Evolutionary conservation across 2,888 invertebrate genomes (phyloP).

Genomic region (Myopa tessellatipennis): DNA sequence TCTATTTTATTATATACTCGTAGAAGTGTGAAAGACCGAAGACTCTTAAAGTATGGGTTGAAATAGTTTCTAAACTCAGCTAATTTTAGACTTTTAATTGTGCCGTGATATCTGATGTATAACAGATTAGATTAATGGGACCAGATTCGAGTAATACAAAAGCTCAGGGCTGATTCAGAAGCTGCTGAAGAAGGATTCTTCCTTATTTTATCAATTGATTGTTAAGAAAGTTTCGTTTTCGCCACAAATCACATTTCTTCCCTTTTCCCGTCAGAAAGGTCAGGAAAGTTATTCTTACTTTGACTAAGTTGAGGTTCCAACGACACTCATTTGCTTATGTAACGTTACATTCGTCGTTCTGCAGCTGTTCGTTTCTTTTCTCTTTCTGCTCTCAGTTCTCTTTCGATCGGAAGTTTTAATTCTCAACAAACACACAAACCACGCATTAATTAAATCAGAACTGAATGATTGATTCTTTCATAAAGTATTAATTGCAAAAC

Average conservation of each 20-base stretch:
- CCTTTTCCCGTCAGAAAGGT: neutral
- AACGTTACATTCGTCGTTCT: neutral
- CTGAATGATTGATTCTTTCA: slow-evolving; percentile 2
- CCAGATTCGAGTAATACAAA: no score
- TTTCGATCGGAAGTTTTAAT: neutral
- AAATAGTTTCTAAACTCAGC: no score
- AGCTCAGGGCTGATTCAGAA: no score
- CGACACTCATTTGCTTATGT: neutral
- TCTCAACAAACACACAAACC: neutral
- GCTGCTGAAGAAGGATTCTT: no score
- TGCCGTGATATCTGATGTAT: no score
- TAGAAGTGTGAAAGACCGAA: no score
- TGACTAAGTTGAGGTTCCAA: neutral
- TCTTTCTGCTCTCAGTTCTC: neutral
- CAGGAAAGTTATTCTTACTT: neutral
- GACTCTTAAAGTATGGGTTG: no score
- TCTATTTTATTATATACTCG: no score
- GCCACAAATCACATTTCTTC: neutral
- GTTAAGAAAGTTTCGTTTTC: neutral
- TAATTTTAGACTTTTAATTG: no score
- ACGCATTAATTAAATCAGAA: neutral
- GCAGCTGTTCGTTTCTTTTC: neutral
- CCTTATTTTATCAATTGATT: no score
- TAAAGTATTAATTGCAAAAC: slow-evolving; percentile 27
- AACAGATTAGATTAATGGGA: no score